phyloP scores from a whole-genome alignment of 2,797 vertebrate genomes.

The Melopsittacus undulatus region DNA sequence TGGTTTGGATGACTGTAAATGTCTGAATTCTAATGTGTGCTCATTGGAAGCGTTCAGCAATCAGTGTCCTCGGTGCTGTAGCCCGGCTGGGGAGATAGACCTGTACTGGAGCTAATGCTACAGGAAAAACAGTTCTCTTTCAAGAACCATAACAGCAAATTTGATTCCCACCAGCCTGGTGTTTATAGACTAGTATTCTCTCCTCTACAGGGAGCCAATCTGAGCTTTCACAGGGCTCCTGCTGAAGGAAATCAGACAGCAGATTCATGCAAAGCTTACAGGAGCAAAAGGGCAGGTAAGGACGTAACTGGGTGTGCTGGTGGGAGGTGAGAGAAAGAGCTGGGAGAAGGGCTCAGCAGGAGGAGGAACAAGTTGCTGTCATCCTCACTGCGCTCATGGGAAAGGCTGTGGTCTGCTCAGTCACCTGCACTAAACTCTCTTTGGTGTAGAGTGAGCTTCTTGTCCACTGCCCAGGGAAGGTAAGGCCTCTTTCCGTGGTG shows the following conservation, averaged over 20 bases:
- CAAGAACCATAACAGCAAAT: constrained; percentile 39
- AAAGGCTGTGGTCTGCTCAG: background rate
- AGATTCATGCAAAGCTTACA: background rate
- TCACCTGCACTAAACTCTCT: background rate
- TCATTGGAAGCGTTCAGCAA: constrained; percentile 31
- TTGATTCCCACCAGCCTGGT: constrained; percentile 49
- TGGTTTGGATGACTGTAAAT: constrained; percentile 23
- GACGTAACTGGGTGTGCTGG: background rate
- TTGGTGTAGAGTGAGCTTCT: background rate
- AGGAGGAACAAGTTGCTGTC: background rate
- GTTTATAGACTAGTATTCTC: constrained; percentile 43
- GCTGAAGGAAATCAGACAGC: constrained; percentile 34
- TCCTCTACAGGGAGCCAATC: constrained; percentile 46
- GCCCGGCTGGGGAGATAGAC: constrained; percentile 34
- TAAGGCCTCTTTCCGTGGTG: fast-evolving
- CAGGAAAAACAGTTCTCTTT: background rate
- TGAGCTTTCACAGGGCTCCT: constrained; percentile 20
- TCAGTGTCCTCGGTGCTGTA: background rate
- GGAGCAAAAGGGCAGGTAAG: constrained; percentile 4
- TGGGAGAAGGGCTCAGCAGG: background rate
- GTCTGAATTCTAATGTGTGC: constrained; percentile 7
- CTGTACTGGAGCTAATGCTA: constrained; percentile 17
- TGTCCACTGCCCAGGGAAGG: background rate
- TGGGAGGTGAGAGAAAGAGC: background rate
- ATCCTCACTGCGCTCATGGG: background rate